Evolutionary conservation across 2,888 invertebrate species (phyloP), one percentile per base, ranked within the genome.

Genomic region (Athalia cordata): DNA sequence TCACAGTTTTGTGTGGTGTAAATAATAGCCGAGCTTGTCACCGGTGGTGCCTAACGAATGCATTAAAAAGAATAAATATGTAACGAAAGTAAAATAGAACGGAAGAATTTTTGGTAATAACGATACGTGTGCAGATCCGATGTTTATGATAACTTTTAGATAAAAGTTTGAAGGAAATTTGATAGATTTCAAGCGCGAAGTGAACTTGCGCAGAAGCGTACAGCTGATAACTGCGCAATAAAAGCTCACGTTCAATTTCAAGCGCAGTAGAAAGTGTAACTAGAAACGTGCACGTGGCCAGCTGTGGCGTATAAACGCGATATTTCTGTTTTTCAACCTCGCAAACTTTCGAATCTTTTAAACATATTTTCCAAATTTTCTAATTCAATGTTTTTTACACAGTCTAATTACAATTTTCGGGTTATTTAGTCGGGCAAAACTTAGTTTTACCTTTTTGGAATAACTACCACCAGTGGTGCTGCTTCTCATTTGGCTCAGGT

Each of bases 171-270:
- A 29, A 29, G 29, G 29, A 29, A 29, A 29, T 29, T 29, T 29
- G 2, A 29, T 75, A 29, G 43, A 75, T 29, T 50, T 29, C 11
- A 45, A 72, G 9, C 75, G 62, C 50, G 75, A 64, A 13, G 75
- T 75, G 75, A 75, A 72, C 77, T 57, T 77, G 77, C 77, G 77
- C 77, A 77, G 68, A 68, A 77, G 77, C 77, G 52, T 61, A 77
- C 77, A 77, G 77, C 77, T 77, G 77, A 70, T 77, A 61, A 59
- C 68, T 50, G 77, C 77, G 77, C 77, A 77, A 61, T 77, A 77
- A 75, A 75, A 75, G 66, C 43, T 55, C 61, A 75, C 61, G 75
- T 57, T 75, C 75, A 49, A 47, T 64, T 75, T 62, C 50, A 75
- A 75, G 75, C 75, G 75, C 75, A 75, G 75, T 75, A 62, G 75